Conservation (phyloP, 2,113 vertebrate genomes). For the Paradoxurus hermaphroditus region DNA sequence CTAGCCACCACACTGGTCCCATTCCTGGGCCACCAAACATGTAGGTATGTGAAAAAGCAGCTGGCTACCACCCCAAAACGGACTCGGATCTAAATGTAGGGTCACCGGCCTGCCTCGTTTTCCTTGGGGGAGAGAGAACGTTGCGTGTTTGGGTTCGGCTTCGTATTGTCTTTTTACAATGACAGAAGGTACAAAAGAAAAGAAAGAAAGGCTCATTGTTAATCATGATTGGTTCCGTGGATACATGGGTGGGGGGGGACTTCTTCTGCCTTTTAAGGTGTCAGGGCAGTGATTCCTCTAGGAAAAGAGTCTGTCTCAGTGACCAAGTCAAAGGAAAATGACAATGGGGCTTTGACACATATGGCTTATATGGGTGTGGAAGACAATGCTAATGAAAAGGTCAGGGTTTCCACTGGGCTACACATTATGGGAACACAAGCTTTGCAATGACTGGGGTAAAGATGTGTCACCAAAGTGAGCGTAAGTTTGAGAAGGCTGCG, state of each 20-base stretch:
- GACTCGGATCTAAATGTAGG: not conserved
- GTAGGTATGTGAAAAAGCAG: not conserved
- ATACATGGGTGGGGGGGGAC: not conserved
- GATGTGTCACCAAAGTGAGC: slow-evolving; percentile 21
- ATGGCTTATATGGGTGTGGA: slow-evolving; percentile 15
- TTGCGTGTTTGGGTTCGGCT: not conserved
- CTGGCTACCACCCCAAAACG: not conserved
- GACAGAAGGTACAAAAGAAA: not conserved
- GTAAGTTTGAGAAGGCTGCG: slow-evolving; percentile 10
- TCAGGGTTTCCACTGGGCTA: slow-evolving; percentile 25
- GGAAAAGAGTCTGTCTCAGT: slow-evolving; percentile 34
- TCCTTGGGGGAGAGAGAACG: not conserved
- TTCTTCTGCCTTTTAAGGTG: not conserved
- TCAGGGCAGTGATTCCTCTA: slow-evolving; percentile 14
- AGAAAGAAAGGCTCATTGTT: not conserved
- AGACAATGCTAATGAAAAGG: slow-evolving; percentile 59
- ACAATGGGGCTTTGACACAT: not conserved
- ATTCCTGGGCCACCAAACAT: not conserved
- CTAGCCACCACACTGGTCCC: not conserved
- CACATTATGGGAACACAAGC: slow-evolving; percentile 31
- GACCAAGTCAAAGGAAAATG: slow-evolving; percentile 56
- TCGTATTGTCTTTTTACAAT: not conserved
- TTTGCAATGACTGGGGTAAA: slow-evolving; percentile 34
- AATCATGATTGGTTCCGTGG: not conserved
- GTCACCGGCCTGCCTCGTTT: not conserved